Percentiles rank a stretch among this genome's conserved stretches.
These are phyloP conservation scores for Lordiphosa andalusiaca DNA, from an alignment of 2,888 invertebrate species.

Conservation along the genomic window DNA sequence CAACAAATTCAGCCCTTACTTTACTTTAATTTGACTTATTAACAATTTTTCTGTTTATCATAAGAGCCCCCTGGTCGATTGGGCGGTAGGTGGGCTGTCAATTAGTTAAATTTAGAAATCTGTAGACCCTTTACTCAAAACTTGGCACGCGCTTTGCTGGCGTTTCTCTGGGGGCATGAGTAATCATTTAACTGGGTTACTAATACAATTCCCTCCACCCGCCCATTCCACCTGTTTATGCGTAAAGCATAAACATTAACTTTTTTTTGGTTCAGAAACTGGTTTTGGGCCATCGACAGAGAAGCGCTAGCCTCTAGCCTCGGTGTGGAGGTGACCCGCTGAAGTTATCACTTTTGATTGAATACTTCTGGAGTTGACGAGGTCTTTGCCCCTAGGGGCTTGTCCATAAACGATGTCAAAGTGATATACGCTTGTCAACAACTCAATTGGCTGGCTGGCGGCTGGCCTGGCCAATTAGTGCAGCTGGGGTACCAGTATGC, in stretches of 20 bases:
- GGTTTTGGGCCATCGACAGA: conserved; percentile 22
- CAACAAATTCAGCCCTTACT: too few species aligned
- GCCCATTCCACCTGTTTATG: conserved; percentile 6
- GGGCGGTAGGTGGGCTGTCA: too few species aligned
- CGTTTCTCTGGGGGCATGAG: conserved; percentile 48
- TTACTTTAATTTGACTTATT: too few species aligned
- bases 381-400: conserved; percentile 35
- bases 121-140: neutral
- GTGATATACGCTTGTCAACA: conserved; percentile 44
- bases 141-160: conserved; percentile 15
- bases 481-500: conserved; percentile 13
- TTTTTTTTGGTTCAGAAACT: conserved; percentile 19
- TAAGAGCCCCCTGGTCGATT: too few species aligned
- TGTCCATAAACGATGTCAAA: conserved; percentile 40
- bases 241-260: conserved; percentile 49
- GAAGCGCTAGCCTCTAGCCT: neutral
- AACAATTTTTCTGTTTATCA: too few species aligned
- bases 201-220: conserved; percentile 25
- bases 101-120: too few species aligned
- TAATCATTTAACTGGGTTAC: conserved; percentile 62
- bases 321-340: conserved; percentile 19
- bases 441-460: conserved; percentile 41
- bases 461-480: neutral
- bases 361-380: conserved; percentile 10
- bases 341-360: conserved; percentile 8